These are phyloP conservation scores for Cosmia trapezina DNA, from an alignment of 2,888 invertebrate species.

Conservation along the genomic window DNA sequence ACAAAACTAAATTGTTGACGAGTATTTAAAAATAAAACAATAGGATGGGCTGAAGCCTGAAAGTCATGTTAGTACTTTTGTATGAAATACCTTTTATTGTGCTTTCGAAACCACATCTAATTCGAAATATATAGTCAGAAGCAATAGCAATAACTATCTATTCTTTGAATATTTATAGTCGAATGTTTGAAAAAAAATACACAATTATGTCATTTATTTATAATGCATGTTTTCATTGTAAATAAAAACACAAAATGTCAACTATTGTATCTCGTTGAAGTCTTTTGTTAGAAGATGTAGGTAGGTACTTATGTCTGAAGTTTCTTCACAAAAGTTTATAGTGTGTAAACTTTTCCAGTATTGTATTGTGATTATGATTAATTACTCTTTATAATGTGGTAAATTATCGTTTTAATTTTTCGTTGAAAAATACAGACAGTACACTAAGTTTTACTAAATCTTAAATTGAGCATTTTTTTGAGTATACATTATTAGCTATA, in stretches of 20 bases:
- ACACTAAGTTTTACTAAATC: background rate
- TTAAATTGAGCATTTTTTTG: background rate
- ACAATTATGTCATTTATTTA: background rate
- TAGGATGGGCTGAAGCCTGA: background rate
- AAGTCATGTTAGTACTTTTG: background rate
- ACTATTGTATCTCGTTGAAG: constrained; percentile 52
- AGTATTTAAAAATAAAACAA: constrained; percentile 13
- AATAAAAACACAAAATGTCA: background rate
- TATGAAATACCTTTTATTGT: background rate
- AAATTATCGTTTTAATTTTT: background rate
- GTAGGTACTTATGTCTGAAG: background rate
- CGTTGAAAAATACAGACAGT: background rate
- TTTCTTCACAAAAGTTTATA: background rate
- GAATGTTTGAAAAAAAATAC: background rate
- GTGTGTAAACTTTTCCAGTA: background rate
- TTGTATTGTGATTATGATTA: background rate
- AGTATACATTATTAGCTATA: background rate
- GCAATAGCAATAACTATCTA: background rate
- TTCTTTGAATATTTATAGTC: background rate
- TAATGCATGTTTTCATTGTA: background rate
- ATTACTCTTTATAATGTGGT: background rate
- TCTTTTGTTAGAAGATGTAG: constrained; percentile 48
- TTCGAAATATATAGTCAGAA: background rate
- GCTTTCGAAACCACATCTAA: background rate
- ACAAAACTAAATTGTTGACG: constrained; percentile 53